These are phyloP conservation scores for Nymphalis urticae DNA, from an alignment of 2,888 invertebrate genomes.

Conservation along the genomic window DNA sequence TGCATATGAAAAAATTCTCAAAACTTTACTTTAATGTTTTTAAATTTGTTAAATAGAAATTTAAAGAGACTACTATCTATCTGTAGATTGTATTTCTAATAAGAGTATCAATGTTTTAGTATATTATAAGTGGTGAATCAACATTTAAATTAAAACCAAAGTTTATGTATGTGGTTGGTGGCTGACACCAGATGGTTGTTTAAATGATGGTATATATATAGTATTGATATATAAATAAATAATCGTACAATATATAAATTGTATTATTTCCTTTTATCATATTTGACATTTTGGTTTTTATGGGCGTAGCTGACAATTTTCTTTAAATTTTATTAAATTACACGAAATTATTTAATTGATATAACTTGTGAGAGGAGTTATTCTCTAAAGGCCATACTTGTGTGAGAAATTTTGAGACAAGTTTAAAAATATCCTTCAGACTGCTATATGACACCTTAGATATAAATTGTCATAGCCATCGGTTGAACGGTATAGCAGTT, in stretches of 20 bases:
- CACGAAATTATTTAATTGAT: no score
- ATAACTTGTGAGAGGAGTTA: no score
- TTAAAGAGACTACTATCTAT: conserved; percentile 65
- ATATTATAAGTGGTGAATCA: conserved; percentile 41
- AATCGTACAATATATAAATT: conserved; percentile 52
- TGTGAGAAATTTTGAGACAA: no score
- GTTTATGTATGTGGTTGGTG: conserved; percentile 38
- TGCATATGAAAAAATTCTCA: conserved; percentile 47
- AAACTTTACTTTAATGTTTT: conserved; percentile 37
- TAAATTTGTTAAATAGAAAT: conserved; percentile 51
- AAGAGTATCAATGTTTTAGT: conserved; percentile 60
- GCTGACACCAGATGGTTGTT: conserved; percentile 23
- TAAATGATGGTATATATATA: conserved; percentile 40
- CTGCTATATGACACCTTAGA: no score
- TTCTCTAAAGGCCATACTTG: no score
- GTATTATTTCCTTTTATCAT: conserved; percentile 13
- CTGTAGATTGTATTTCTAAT: conserved; percentile 54
- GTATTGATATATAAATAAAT: conserved; percentile 64
- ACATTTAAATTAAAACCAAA: conserved; percentile 45
- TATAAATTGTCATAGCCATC: no score
- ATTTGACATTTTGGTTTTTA: background rate
- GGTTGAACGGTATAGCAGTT: no score
- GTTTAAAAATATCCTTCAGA: no score
- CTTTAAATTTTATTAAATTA: no score
- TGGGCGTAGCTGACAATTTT: no score